Conservation (phyloP, 2,888 invertebrate genomes). For the Sycophila texana region DNA sequence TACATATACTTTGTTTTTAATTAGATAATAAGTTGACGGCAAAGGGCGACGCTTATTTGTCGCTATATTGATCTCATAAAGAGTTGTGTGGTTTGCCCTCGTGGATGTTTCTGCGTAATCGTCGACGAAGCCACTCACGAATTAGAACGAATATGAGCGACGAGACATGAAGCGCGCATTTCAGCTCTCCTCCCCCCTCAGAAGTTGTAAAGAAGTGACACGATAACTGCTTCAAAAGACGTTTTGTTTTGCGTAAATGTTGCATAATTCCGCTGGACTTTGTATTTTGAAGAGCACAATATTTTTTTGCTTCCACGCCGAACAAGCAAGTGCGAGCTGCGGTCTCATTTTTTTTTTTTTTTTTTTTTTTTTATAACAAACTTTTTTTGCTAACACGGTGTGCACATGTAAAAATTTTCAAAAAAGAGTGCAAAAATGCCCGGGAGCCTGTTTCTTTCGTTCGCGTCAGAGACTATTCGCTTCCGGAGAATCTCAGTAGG, state of each 20-base stretch:
- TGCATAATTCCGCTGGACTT: slow-evolving; percentile 37
- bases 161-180: slow-evolving; percentile 16
- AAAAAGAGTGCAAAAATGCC: slow-evolving; percentile 19
- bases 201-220: slow-evolving; percentile 26
- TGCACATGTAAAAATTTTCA: slow-evolving; percentile 19
- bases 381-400: not conserved
- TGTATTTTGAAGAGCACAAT: slow-evolving; percentile 30
- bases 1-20: slow-evolving; percentile 64
- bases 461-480: slow-evolving; percentile 3
- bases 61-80: slow-evolving; percentile 65
- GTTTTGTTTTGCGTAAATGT: slow-evolving; percentile 18
- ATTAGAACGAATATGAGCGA: slow-evolving; percentile 25
- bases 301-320: slow-evolving; percentile 26
- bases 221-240: slow-evolving; percentile 15
- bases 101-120: slow-evolving; percentile 39
- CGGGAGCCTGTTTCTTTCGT: slow-evolving; percentile 20
- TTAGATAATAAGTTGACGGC: slow-evolving; percentile 64
- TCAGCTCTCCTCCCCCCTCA: slow-evolving; percentile 17
- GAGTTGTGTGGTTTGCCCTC: slow-evolving; percentile 43
- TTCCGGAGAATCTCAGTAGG: slow-evolving; percentile 25
- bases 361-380: not conserved
- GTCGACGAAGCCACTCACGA: slow-evolving; percentile 8
- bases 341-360: slow-evolving; percentile 1
- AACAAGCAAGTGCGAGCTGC: slow-evolving; percentile 40
- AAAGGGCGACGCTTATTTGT: slow-evolving; percentile 54